Evolutionary conservation across 1,140 invertebrate genomes (phyloP), one percentile per base, ranked within the genome.

Genomic region (Meloidogyne hapla): DNA sequence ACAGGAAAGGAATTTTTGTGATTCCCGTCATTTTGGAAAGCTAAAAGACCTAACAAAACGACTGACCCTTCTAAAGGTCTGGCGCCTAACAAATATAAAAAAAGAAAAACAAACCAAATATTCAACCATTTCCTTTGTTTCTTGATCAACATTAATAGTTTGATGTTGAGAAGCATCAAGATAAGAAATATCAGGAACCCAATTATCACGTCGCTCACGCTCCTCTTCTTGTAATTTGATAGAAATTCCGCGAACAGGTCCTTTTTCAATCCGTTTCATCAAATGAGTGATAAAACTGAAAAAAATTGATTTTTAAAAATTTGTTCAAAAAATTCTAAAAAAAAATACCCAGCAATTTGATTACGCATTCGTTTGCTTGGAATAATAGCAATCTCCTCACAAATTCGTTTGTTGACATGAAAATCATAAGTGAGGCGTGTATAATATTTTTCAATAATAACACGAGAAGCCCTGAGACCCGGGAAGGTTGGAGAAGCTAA

Each of bases 401-500:
- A 98, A 90, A 99, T 94, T 78, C 96, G 92, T 88, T 99, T 99
- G 89, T 99, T 4, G 48, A 56, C 3, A 56, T 56, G 48, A 56
- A 56, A 4, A n/a, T n/a, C 8, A 80, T 95, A 89, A 42, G 95
- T 98, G 78, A 99, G 90, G 78, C 93, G 91, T 66, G 95, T 96
- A 90, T 99, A 99, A 88, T 99, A 99, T 88, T 99, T 98, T 89
- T 99, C 96, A 88, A 99, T 99, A 83, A 99, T 98, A 68, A 96
- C 93, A 86, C 96, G 92, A n/a, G 48, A n/a, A n/a, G 48, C 48
- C 4, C 8, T 56, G 48, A 4, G 18, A 15, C 4, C 13, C 1
- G 48, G 4, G 4, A 6, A 56, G n/a, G 8, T n/a, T 6, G 18
- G 48, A n/a, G 15, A 48, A 4, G 45, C 45, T 1, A 48, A 48